Evolutionary conservation across 2,888 invertebrate species (phyloP), one percentile per base, ranked within the genome.

Genomic region (Cantharis lateralis): DNA sequence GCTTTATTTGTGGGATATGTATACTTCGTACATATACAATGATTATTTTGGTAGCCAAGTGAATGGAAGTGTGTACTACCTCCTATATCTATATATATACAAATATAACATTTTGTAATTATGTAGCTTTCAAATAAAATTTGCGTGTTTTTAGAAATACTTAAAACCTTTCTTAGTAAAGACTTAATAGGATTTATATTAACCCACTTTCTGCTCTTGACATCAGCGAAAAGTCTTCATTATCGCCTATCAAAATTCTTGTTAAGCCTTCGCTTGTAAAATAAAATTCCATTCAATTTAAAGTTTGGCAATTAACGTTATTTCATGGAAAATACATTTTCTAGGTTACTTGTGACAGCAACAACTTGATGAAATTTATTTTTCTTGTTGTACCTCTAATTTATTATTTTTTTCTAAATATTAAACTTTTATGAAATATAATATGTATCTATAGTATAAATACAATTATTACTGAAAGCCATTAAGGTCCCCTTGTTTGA

Each of bases 231-330:
- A 75, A 77, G 76, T 66, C 76, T 73, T 70, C 74, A 74, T 74
- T 74, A 70, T 32, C 62, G 18, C 32, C 64, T 48, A 69, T 74
- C 74, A 74, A 18, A 74, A 70, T 28, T 74, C 73, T 73, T 73
- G 28, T 69, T 73, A 72, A 66, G 32, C 68, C 62, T 72, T 72
- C 72, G 48, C 16, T 64, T 32, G 62, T 15, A 28, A 62, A 68
- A 24, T 28, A 18, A 72, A 66, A 68, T 68, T 15, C 24, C 15
- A 15, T 63, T 68, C 61, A 70, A 28, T 77, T 77, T 62, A 77
- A 74, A 71, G 74, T 77, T 76, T 70, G 72, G 72, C 70, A 77
- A 77, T 77, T 77, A 77, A 73, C 20, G 70, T 61, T 68, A 75
- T 75, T 75, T 75, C 71, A 62, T 62, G 75, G 64, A 66, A 66